Conservation (phyloP, 2,113 vertebrate species). For the Muscicapa adusta region DNA sequence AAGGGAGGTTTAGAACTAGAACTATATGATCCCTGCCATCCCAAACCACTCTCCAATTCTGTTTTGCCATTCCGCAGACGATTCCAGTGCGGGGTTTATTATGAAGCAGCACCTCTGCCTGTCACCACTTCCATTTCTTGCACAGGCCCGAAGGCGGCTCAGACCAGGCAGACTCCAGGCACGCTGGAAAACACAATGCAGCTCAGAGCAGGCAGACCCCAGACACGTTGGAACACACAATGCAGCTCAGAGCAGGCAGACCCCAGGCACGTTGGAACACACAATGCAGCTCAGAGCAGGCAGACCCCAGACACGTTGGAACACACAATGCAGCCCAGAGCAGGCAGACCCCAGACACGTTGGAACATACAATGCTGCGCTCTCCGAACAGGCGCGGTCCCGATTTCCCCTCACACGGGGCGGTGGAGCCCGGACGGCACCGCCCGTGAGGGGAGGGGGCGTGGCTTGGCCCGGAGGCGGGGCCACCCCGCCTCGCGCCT, state of each 20-base stretch:
- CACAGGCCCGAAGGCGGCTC: rapidly evolving
- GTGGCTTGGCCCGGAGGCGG: rapidly evolving
- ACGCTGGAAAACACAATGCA: rapidly evolving
- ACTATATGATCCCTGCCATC: neutral
- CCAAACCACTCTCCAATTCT: neutral
- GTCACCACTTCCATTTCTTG: neutral
- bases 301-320: rapidly evolving
- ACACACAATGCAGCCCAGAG: rapidly evolving
- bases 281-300: rapidly evolving
- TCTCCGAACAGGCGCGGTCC: rapidly evolving
- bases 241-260: rapidly evolving
- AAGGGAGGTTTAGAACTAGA: neutral
- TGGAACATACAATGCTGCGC: rapidly evolving
- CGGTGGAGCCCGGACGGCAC: rapidly evolving
- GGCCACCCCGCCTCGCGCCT: rapidly evolving
- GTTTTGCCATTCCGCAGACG: neutral
- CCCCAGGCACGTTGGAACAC: rapidly evolving
- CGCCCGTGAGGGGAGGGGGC: neutral
- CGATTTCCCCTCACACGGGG: rapidly evolving
- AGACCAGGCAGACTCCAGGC: rapidly evolving
- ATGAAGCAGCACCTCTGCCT: neutral
- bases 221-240: rapidly evolving
- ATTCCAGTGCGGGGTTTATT: no score
- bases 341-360: rapidly evolving
- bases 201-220: rapidly evolving